These are phyloP conservation scores for Amphimedon queenslandica DNA, from an alignment of 37 sponge, comb jelly and placozoan species.

Conservation along the genomic window DNA sequence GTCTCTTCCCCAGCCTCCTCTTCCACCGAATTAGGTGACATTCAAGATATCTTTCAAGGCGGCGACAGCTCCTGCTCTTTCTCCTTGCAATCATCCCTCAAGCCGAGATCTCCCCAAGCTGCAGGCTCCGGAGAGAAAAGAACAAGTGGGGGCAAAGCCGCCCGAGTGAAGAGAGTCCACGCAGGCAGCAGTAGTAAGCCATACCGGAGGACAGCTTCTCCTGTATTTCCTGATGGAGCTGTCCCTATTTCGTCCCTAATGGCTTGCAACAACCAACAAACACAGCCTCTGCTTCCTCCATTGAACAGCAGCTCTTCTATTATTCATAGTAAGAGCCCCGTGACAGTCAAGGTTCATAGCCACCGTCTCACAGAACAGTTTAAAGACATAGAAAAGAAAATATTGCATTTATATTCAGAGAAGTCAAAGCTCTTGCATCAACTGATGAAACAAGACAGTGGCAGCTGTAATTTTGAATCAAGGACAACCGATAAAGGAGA, in stretches of 20 bases:
- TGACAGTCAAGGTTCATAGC: background rate
- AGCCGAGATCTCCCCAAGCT: too few relatives aligned
- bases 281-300: background rate
- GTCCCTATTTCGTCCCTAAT: conserved; percentile 2
- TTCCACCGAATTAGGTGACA: too few relatives aligned
- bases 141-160: too few relatives aligned
- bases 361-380: background rate
- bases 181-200: background rate
- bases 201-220: conserved; percentile 9
- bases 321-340: background rate
- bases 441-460: background rate
- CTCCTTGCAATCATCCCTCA: too few relatives aligned
- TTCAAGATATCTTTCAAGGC: too few relatives aligned
- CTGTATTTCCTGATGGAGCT: conserved; percentile 17
- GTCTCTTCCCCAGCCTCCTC: too few relatives aligned
- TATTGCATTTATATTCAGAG: conserved; percentile 55
- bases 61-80: too few relatives aligned
- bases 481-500: conserved; percentile 1
- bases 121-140: too few relatives aligned
- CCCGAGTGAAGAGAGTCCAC: too few relatives aligned
- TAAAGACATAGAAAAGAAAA: conserved; percentile 43
- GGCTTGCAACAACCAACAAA: background rate
- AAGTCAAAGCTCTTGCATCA: conserved; percentile 38
- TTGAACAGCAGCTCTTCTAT: background rate
- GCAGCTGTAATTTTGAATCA: background rate